Percentiles rank a stretch among this genome's conserved stretches.
Evolutionary conservation across 1,140 invertebrate species (phyloP).

Genomic region (Drosophila parvula): DNA sequence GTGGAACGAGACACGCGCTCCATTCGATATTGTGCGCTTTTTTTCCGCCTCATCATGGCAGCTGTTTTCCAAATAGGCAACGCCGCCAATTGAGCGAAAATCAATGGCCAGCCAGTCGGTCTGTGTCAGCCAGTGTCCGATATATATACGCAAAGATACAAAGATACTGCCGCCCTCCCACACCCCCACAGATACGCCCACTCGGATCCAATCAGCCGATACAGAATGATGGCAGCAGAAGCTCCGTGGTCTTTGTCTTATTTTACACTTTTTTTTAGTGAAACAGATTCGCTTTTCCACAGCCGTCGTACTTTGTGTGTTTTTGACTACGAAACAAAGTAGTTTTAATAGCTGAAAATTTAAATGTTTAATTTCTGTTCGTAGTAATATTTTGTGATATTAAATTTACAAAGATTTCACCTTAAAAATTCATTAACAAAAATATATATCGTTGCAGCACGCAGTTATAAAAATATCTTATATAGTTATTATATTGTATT

Average conservation of each 20-base stretch:
- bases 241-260: slow-evolving; percentile 7
- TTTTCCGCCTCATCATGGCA: slow-evolving; percentile 73
- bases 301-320: neutral
- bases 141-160: slow-evolving; percentile 14
- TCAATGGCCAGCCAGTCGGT: slow-evolving; percentile 57
- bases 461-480: too few relatives aligned
- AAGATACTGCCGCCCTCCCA: neutral
- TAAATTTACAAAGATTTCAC: neutral
- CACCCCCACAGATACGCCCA: slow-evolving; percentile 6
- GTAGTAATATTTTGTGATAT: neutral
- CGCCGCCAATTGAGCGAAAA: slow-evolving; percentile 69
- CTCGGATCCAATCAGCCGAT: slow-evolving; percentile 31
- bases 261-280: slow-evolving; percentile 11
- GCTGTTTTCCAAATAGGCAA: slow-evolving; percentile 66
- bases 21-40: slow-evolving; percentile 58
- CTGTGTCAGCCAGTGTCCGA: slow-evolving; percentile 22
- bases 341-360: neutral
- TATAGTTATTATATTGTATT: too few relatives aligned
- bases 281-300: neutral
- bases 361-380: too few relatives aligned
- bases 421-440: neutral
- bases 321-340: neutral
- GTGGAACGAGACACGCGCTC: slow-evolving; percentile 43
- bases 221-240: neutral
- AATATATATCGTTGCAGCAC: neutral